These are phyloP conservation scores for Macaca fascicularis DNA, from an alignment of 2,113 vertebrate genomes.

Conservation along the genomic window T2T-MFA8v1.1 NC_088381.1:152562001-152562500, in stretches of 20 bases:
- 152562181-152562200: constrained; percentile 71
- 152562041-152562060: constrained; percentile 76
- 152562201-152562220: constrained; percentile 87
- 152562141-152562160: constrained; percentile 89
- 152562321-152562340: constrained; percentile 63
- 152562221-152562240: constrained; percentile 87
- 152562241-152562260: constrained; percentile 86
- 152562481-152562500: background rate
- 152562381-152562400: constrained; percentile 75
- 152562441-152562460: background rate
- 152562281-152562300: constrained; percentile 69
- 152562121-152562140: constrained; percentile 92
- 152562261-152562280: constrained; percentile 85
- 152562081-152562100: constrained; percentile 73
- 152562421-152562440: background rate
- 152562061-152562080: constrained; percentile 78
- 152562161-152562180: constrained; percentile 80
- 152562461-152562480: background rate
- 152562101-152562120: constrained; percentile 80
- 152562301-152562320: constrained; percentile 78
- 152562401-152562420: constrained; percentile 70
- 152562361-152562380: constrained; percentile 78
- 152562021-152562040: constrained; percentile 13
- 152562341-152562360: constrained; percentile 79
- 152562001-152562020: constrained; percentile 34